Evolutionary conservation across 2,797 vertebrate species (phyloP).

Genomic region (Pterois miles): DNA sequence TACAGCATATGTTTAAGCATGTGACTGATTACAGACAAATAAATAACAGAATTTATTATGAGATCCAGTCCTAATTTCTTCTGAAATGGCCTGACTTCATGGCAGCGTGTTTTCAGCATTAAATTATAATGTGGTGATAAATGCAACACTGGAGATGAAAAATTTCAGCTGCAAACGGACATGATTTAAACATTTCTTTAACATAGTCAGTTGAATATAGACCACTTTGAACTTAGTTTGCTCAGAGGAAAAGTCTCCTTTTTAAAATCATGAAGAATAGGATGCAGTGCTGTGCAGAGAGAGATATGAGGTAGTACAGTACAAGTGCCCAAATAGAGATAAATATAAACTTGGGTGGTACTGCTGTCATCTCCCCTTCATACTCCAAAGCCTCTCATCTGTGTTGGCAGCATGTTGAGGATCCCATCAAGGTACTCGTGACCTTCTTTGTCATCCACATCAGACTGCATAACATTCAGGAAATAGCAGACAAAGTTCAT

Average conservation of each 20-base stretch:
- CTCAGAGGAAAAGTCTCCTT: not conserved
- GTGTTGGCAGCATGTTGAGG: slow-evolving; percentile 18
- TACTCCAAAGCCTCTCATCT: slow-evolving; percentile 40
- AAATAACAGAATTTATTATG: not conserved
- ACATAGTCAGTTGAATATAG: not conserved
- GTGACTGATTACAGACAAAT: not conserved
- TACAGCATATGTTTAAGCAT: not conserved
- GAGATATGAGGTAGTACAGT: slow-evolving; percentile 24
- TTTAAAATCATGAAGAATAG: slow-evolving; percentile 16
- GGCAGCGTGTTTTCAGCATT: not conserved
- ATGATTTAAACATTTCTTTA: not conserved
- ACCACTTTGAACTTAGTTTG: slow-evolving; percentile 15
- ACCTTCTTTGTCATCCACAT: slow-evolving; percentile 29
- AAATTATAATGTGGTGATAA: not conserved
- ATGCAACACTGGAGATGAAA: not conserved
- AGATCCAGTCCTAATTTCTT: not conserved
- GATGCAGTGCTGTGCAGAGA: slow-evolving; percentile 18
- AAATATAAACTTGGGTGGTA: slow-evolving; percentile 42
- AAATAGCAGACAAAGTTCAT: slow-evolving; percentile 27
- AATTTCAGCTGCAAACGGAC: not conserved
- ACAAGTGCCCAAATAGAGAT: slow-evolving; percentile 46
- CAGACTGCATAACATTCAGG: not conserved
- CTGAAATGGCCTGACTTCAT: not conserved
- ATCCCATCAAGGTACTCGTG: slow-evolving; percentile 37
- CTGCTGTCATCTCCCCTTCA: slow-evolving; percentile 19